Evolutionary conservation across 1,140 invertebrate genomes (phyloP).

Genomic region (Phymastichus coffea): DNA sequence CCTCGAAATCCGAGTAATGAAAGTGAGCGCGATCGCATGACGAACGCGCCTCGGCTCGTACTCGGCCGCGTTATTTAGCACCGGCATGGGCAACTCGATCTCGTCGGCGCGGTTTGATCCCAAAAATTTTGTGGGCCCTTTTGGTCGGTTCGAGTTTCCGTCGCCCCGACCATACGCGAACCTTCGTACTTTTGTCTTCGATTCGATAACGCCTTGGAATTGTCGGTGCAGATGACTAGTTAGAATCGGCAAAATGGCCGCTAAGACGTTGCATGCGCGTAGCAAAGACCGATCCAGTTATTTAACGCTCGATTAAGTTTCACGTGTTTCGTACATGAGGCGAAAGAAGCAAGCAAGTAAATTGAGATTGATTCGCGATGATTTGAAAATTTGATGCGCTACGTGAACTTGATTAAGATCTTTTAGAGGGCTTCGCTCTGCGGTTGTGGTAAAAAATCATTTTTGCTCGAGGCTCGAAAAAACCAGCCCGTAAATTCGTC

Average conservation of each 20-base stretch:
- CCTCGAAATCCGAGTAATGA: conserved; percentile 13
- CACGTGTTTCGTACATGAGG: neutral
- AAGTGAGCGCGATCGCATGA: neutral
- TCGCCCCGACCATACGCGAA: neutral
- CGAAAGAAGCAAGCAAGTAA: neutral
- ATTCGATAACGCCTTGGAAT: no score
- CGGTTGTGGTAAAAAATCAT: conserved; percentile 27
- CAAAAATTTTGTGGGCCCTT: neutral
- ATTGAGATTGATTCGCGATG: conserved; percentile 12
- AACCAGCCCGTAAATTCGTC: conserved; percentile 24
- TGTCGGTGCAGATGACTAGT: no score
- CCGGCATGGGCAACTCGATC: no score
- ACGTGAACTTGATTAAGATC: conserved; percentile 25
- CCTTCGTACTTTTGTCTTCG: neutral
- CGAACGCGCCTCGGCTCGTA: neutral
- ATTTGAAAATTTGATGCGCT: conserved; percentile 23
- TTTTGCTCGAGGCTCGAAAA: conserved; percentile 14
- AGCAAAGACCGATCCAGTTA: conserved; percentile 1
- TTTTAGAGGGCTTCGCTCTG: conserved; percentile 15
- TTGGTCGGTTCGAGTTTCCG: neutral
- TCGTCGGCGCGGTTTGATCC: conserved; percentile 1
- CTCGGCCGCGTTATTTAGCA: no score
- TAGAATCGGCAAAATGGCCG: no score
- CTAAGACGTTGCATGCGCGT: no score
- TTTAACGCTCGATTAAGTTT: conserved; percentile 9